These are phyloP conservation scores for Ypsolopha sequella DNA, from an alignment of 2,888 invertebrate genomes.

Conservation along the genomic window DNA sequence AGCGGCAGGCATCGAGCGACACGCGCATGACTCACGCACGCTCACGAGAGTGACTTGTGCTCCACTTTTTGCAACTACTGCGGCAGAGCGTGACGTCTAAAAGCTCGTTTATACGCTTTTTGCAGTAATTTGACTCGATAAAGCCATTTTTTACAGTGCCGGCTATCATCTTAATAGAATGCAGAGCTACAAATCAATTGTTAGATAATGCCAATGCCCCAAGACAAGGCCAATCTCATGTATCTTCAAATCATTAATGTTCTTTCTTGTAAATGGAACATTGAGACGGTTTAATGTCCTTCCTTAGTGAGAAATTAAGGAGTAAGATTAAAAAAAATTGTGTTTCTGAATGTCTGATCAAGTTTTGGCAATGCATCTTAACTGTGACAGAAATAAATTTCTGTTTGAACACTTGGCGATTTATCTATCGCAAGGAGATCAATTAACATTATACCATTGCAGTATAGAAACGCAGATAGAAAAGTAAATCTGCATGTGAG, in stretches of 20 bases:
- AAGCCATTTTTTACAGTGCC: conserved; percentile 29
- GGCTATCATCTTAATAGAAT: conserved; percentile 37
- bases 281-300: background rate
- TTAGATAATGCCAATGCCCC: conserved; percentile 38
- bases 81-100: conserved; percentile 55
- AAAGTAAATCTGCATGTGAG: too few species aligned
- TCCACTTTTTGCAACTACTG: conserved; percentile 37
- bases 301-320: too few species aligned
- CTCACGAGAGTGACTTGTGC: conserved; percentile 33
- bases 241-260: conserved; percentile 6
- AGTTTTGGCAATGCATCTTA: too few species aligned
- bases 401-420: too few species aligned
- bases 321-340: too few species aligned
- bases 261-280: background rate
- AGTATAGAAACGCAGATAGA: too few species aligned
- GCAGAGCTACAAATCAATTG: conserved; percentile 36
- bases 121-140: conserved; percentile 41
- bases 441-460: too few species aligned
- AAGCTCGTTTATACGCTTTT: conserved; percentile 63
- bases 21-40: conserved; percentile 8
- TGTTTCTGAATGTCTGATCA: too few species aligned
- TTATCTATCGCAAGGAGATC: too few species aligned
- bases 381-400: too few species aligned
- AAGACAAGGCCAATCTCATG: conserved; percentile 33
- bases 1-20: conserved; percentile 2